phyloP scores from a whole-genome alignment of 1,140 invertebrate genomes.

The Trichomalopsis sarcophagae region DNA sequence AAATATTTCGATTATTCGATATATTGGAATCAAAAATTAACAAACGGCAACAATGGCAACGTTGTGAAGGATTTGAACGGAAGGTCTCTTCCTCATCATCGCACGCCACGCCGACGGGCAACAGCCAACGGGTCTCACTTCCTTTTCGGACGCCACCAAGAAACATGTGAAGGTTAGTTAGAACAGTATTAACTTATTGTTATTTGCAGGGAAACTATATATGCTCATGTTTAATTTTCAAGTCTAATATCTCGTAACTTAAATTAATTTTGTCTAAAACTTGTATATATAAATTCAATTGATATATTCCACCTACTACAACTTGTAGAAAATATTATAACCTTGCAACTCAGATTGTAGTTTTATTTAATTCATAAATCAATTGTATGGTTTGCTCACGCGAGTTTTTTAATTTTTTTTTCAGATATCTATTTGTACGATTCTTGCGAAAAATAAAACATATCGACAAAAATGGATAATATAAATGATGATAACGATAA shows the following conservation, averaged over 20 bases:
- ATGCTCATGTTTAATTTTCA: too few species aligned
- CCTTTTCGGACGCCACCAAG: neutral
- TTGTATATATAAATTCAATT: too few species aligned
- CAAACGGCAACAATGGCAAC: neutral
- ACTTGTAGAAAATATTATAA: neutral
- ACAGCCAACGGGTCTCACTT: neutral
- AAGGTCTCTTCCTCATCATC: neutral
- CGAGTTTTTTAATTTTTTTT: neutral
- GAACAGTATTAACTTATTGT: neutral
- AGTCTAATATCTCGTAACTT: too few species aligned
- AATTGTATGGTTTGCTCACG: neutral
- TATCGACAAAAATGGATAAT: slow-evolving; percentile 50
- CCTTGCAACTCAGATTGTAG: neutral
- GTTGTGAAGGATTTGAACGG: neutral
- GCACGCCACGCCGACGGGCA: neutral
- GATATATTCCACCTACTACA: too few species aligned
- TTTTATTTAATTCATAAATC: neutral
- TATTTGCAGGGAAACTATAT: neutral
- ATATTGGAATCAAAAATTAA: too few species aligned
- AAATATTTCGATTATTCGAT: too few species aligned
- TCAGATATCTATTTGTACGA: neutral
- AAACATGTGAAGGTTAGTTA: neutral
- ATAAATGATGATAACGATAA: slow-evolving; percentile 16
- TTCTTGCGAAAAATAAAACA: neutral
- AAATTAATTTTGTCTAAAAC: too few species aligned